Evolutionary conservation across 2,888 invertebrate genomes (phyloP), one percentile per base, ranked within the genome.

Genomic region (Biston betularia): DNA sequence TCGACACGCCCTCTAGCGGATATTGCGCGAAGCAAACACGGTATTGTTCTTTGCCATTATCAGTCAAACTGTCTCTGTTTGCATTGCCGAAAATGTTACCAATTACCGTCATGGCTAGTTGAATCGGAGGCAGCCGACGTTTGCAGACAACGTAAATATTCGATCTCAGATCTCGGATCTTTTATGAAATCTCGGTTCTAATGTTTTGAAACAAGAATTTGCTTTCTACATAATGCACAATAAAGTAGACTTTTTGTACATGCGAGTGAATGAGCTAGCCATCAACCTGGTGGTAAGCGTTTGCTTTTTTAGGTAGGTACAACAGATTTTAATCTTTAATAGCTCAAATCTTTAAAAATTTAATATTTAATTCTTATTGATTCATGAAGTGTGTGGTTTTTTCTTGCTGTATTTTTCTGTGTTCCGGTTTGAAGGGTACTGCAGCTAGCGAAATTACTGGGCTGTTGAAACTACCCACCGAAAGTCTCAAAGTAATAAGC

Each of bases 21-120:
- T 83, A 79, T 88, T 86, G 87, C 86, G 78, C 77, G 73, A 73
- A 71, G 65, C 64, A 59, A 68, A 72, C 72, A 69, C 67, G 69
- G 80, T 77, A 87, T 89, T 88, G 88, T 89, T 87, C 81, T 80
- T 78, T 57, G 65, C 71, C 73, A 77, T 76, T 79, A 82, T 83
- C 82, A 80, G 84, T 85, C 85, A 71, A 69, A 73, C 74, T 71
- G 76, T 67, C 34, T 33, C 62, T 10, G 33, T 45, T 52, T 45
- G 54, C 42, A 33, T 54, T 54, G 42, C 42, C 42, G 75, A 76
- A 79, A 78, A 74, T 72, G n/a, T 10, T 72, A 33, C 24, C 49
- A 40, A 58, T 49, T 58, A 74, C 68, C 76, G 75, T 78, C 74
- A 80, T 73, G 77, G 68, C 72, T 68, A 67, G 75, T 68, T 73